Conservation (phyloP, 2,113 vertebrate genomes). For the crab-eating macaque (Macaca fascicularis) region DNA sequence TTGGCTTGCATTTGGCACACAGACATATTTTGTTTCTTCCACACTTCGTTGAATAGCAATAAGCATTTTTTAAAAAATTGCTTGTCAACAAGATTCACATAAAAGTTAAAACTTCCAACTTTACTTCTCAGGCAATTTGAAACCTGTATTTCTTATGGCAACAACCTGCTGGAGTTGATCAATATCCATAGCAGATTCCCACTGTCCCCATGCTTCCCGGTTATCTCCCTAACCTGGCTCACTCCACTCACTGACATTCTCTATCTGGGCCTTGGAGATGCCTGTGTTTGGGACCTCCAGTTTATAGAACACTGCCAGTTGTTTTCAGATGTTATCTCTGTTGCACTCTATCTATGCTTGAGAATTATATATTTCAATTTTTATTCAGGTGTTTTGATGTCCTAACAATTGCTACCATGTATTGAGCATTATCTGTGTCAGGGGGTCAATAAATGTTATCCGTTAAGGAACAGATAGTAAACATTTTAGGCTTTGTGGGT, state of each 20-base stretch:
- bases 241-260: not conserved
- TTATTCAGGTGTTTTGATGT: not conserved
- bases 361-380: not conserved
- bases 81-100: not conserved
- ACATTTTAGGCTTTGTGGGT: not conserved
- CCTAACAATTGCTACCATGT: not conserved
- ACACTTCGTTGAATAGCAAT: not conserved
- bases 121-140: not conserved
- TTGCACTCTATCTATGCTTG: not conserved
- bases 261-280: not conserved
- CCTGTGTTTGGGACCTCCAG: not conserved
- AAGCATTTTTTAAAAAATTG: not conserved
- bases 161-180: rapidly evolving
- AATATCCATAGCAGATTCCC: too few relatives aligned
- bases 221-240: too few relatives aligned
- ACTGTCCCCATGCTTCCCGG: rapidly evolving
- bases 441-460: not conserved
- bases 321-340: not conserved
- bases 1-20: not conserved
- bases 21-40: not conserved
- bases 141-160: not conserved
- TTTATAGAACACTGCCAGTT: not conserved
- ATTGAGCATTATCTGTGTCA: not conserved
- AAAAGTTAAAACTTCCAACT: not conserved
- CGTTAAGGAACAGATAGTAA: not conserved